These are phyloP conservation scores for Micromesistius poutassou DNA, from an alignment of 2,797 vertebrate genomes.

Conservation along the genomic window DNA sequence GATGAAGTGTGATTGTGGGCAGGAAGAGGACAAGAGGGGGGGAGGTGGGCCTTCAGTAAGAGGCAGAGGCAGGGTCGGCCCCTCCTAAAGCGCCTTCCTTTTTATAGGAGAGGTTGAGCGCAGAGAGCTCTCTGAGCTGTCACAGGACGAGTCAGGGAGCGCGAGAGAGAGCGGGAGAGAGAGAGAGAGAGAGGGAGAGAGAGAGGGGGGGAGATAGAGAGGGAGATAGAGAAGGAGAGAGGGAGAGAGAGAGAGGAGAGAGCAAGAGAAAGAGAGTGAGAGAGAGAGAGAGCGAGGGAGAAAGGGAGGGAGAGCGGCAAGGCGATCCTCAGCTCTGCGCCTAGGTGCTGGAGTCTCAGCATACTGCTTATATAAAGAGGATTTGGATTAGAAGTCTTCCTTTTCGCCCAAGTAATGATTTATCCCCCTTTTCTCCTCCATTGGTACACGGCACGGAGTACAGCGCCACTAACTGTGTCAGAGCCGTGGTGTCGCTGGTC, in stretches of 20 bases:
- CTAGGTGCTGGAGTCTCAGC: conserved; percentile 44
- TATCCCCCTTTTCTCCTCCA: conserved; percentile 42
- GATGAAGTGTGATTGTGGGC: not conserved
- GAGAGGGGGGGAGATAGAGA: not conserved
- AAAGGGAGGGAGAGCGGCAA: not conserved
- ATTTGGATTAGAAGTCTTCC: conserved; percentile 69
- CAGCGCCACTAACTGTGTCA: conserved; percentile 22
- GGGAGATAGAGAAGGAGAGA: not conserved
- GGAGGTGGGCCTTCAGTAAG: not conserved
- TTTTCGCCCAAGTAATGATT: conserved; percentile 55
- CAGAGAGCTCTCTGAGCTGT: conserved; percentile 22
- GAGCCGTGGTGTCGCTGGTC: not conserved
- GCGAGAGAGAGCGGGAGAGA: not conserved
- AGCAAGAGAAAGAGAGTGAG: conserved; percentile 2
- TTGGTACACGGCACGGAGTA: conserved; percentile 22
- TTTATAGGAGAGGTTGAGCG: conserved; percentile 8
- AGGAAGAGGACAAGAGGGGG: not conserved
- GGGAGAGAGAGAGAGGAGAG: not conserved
- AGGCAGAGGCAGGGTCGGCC: not conserved
- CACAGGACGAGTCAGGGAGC: not conserved
- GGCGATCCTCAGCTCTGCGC: conserved; percentile 6
- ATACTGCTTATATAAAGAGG: conserved; percentile 69
- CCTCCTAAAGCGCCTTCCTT: conserved; percentile 7
- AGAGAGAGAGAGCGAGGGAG: conserved; percentile 1
- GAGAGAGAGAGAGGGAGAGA: not conserved